phyloP scores from a whole-genome alignment of 2,113 vertebrate species.

The Anarhynchus alexandrinus region DNA sequence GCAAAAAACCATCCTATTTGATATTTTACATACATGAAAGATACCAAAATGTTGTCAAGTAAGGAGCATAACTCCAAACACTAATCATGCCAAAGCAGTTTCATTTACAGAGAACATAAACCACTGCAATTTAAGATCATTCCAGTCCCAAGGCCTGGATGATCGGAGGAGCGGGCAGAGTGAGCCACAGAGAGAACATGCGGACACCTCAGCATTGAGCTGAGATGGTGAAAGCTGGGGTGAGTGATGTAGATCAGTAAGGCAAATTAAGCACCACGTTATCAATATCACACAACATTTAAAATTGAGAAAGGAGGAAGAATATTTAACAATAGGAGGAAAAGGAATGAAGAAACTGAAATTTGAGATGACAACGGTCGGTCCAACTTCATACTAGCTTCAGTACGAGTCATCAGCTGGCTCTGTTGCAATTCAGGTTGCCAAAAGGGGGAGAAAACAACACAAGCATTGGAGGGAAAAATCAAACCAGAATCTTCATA shows the following conservation, averaged over 20 bases:
- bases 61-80: background rate
- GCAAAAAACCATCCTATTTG: background rate
- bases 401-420: background rate
- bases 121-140: background rate
- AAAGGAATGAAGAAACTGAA: background rate
- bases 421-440: background rate
- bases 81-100: slow-evolving; percentile 22
- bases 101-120: slow-evolving; percentile 56
- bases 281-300: background rate
- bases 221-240: background rate
- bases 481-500: background rate
- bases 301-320: slow-evolving; percentile 2
- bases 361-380: rapidly evolving
- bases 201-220: background rate
- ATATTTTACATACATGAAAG: background rate
- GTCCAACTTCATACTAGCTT: background rate
- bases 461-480: background rate
- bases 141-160: background rate
- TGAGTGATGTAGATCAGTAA: background rate
- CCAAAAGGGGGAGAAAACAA: background rate
- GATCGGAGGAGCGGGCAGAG: background rate
- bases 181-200: background rate
- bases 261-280: background rate
- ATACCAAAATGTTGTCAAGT: background rate
- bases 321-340: background rate